Base-by-base conservation (phyloP, 2,888 invertebrate species). In the Dysmachus trigonus region DNA sequence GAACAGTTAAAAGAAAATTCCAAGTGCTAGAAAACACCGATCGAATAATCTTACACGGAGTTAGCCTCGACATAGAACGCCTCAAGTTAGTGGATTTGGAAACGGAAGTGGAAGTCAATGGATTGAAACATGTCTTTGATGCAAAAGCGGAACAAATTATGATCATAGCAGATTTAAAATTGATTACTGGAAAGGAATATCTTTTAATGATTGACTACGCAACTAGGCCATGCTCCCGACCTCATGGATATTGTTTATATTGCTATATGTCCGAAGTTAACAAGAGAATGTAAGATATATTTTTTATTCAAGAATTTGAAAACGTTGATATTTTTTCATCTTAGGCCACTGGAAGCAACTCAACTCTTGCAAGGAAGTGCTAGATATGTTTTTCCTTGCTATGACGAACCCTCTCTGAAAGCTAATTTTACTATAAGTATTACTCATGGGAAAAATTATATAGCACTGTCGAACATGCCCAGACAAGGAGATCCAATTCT, bases 381-480 rank as follows among this genome's bases (percentile, higher is more conserved):
- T 0, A 93, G 96, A 0, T 92, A 93, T 10, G 95, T 95, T 0
- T 95, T 96, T 90, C 96, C 96, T 0, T 96, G 96, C 89, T 96
- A 95, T 89, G 97, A 97, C 89, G 96, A 96, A 89, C 96, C 96
- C 0, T 92, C 92, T 0, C 90, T 94, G 47, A 96, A 96, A 89
- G 95, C 96, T 0, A 91, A 92, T 15, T 96, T 95, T 89, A 92
- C 93, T 41, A 93, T 96, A 15, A 93, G 93, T 2, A 93, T 96
- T 85, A 94, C 93, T 35, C 94, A 95, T 71, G 93, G 93, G 6
- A 88, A 89, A 7, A 89, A 88, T 1, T 92, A 92, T 53, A 88
- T 87, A 1, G 92, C 91, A 0, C 88, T 93, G 18, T 93, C 93
- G 0, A 92, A 92, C 87, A 91, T 91, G 91, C 91, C 90, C 8